These are phyloP conservation scores for Bombylius discolor DNA, from an alignment of 2,888 invertebrate species.

Conservation along the genomic window DNA sequence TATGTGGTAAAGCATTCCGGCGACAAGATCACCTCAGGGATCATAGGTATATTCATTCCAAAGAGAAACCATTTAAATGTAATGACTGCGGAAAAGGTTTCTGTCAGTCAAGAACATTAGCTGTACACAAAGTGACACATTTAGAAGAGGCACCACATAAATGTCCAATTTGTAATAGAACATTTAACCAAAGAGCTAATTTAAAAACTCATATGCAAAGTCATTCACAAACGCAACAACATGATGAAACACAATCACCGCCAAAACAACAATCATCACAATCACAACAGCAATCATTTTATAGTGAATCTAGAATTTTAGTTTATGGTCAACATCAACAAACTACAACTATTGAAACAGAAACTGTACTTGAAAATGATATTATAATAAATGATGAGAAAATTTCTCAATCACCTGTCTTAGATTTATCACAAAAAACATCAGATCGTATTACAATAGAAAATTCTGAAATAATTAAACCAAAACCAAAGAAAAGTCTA, in stretches of 20 bases:
- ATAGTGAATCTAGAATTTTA: background rate
- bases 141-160: constrained; percentile 89
- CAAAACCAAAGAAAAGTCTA: constrained; percentile 41
- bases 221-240: constrained; percentile 44
- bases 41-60: constrained; percentile 94
- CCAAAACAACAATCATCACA: background rate
- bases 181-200: constrained; percentile 86
- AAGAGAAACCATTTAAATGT: constrained; percentile 97
- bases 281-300: background rate
- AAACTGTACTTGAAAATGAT: background rate
- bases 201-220: constrained; percentile 81
- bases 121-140: constrained; percentile 89
- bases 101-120: constrained; percentile 90
- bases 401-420: constrained; percentile 24
- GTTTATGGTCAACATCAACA: background rate
- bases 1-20: constrained; percentile 90
- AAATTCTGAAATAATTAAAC: constrained; percentile 20
- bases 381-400: background rate
- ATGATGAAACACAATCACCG: background rate
- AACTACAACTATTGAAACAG: no score
- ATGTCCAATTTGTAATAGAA: constrained; percentile 75
- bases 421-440: constrained; percentile 44
- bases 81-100: constrained; percentile 95
- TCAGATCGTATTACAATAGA: constrained; percentile 16
- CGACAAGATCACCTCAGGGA: constrained; percentile 88